Base-by-base conservation (phyloP, 2,888 invertebrate species). In the Acutogordius australiensis region DNA sequence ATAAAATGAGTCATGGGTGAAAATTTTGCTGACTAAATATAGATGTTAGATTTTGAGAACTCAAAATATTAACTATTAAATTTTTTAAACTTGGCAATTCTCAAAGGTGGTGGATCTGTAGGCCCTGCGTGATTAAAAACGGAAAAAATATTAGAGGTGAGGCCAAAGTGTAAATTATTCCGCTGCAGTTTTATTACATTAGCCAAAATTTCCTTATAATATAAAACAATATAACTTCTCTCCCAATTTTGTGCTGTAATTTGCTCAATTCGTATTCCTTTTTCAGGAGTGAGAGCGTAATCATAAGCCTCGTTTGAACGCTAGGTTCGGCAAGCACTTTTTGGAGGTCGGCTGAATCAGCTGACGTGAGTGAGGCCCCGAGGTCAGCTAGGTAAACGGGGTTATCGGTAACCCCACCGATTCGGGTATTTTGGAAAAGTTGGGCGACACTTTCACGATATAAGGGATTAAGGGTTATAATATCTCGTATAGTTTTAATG, bases 301-400 rank as follows among this genome's bases (percentile, higher is more conserved):
- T 72, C 77, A 86, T 79, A 65, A 97, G 74, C 60, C 97, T 77
- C 71, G 88, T 84, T 2, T 84, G 81, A 67, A 94, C 87, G 90
- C 91, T 69, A 72, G 80, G 80, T 76, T 97, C 74, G 62, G 73
- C 72, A 63, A 75, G 66, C 27, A 75, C 71, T 66, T 81, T 80
- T 70, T 97, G 97, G 51, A 94, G 74, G 67, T 97, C 94, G 1
- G 78, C 75, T 0, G 87, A 80, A 66, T 91, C 90, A 13, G 71
- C 72, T 0, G 85, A 84, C 29, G 90, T 88, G 60, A 94, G 75
- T 1, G 90, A 86, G 4, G 90, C 91, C 59, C 72, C 94, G 60
- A 97, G 75, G 73, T 97, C 94, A 66, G 88, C 85, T 59, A 97
- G 75, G 72, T 94, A 94, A 21, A 91, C 84, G 0, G 97, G 97